Evolutionary conservation across 2,888 invertebrate genomes (phyloP).

Genomic region (Octodonta nipae): DNA sequence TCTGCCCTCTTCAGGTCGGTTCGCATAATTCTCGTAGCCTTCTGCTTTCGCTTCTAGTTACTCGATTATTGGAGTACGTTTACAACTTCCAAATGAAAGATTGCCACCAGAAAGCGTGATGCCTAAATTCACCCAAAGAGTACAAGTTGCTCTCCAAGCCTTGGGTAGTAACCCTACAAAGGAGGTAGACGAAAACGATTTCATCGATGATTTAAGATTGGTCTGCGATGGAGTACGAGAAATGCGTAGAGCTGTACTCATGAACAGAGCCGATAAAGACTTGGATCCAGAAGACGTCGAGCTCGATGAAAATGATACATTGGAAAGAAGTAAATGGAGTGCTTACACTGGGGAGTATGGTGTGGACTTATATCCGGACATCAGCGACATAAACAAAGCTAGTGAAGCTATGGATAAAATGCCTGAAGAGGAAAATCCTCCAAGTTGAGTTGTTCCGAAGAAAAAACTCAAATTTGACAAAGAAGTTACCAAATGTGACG

Average conservation of each 20-base stretch:
- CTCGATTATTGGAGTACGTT: too few relatives aligned
- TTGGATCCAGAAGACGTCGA: conserved; percentile 80
- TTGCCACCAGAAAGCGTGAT: too few relatives aligned
- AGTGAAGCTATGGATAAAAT: conserved; percentile 92
- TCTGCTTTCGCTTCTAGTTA: too few relatives aligned
- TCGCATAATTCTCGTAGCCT: too few relatives aligned
- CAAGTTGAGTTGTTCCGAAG: conserved; percentile 88
- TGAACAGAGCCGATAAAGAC: conserved; percentile 87
- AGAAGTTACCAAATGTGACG: conserved; percentile 99
- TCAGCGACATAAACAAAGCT: conserved; percentile 85
- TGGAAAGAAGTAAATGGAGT: conserved; percentile 82
- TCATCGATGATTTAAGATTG: conserved; percentile 89
- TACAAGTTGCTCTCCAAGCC: conserved; percentile 85
- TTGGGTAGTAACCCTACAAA: conserved; percentile 47
- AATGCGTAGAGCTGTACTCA: conserved; percentile 87
- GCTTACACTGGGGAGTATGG: conserved; percentile 83
- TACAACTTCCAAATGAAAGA: too few relatives aligned
- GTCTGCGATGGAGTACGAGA: conserved; percentile 97
- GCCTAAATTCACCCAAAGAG: conserved; percentile 92
- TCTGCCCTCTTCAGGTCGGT: too few relatives aligned
- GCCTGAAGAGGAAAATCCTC: conserved; percentile 94
- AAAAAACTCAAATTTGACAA: conserved; percentile 92
- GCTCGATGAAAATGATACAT: conserved; percentile 72
- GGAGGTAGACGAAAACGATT: conserved; percentile 93
- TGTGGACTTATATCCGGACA: conserved; percentile 87